Conservation (phyloP, 2,888 invertebrate genomes). For the Nesidiocoris tenuis region DNA sequence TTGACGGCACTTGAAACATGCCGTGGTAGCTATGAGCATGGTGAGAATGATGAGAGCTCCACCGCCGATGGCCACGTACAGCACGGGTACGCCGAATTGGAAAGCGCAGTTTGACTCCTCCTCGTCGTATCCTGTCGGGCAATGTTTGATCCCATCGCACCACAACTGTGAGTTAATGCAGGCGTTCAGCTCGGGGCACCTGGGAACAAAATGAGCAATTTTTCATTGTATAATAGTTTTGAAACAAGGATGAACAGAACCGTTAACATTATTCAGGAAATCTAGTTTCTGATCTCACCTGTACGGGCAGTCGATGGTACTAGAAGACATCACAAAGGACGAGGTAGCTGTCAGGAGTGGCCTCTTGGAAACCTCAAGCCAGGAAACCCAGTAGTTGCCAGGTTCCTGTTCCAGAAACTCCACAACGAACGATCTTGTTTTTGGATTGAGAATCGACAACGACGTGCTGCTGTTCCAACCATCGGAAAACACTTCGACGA, state of each 20-base stretch:
- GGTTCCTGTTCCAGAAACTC: conserved; percentile 73
- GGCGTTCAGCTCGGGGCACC: conserved; percentile 77
- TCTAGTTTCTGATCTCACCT: no score
- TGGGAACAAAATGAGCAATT: conserved; percentile 53
- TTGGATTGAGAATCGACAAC: conserved; percentile 51
- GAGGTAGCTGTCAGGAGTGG: conserved; percentile 55
- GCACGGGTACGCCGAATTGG: conserved; percentile 66
- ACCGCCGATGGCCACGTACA: conserved; percentile 66
- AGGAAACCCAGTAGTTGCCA: conserved; percentile 71
- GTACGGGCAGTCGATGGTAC: conserved; percentile 66
- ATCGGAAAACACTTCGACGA: conserved; percentile 70
- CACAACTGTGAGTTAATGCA: conserved; percentile 75
- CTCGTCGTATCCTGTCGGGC: conserved; percentile 80
- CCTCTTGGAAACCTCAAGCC: conserved; percentile 71
- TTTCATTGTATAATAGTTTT: no score
- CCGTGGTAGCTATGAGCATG: conserved; percentile 62
- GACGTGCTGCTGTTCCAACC: conserved; percentile 62
- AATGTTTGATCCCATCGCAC: conserved; percentile 78
- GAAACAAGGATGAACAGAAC: no score
- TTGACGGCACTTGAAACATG: conserved; percentile 55
- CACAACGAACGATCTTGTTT: conserved; percentile 68
- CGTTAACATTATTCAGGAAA: no score
- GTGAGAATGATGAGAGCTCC: conserved; percentile 64
- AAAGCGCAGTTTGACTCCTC: conserved; percentile 74
- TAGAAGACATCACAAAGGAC: conserved; percentile 57